A percentile compares a stretch with the other conserved stretches of the same genome.
Conservation (phyloP, 2,113 vertebrate species). For the Cryptoleucopteryx plumbea region DNA sequence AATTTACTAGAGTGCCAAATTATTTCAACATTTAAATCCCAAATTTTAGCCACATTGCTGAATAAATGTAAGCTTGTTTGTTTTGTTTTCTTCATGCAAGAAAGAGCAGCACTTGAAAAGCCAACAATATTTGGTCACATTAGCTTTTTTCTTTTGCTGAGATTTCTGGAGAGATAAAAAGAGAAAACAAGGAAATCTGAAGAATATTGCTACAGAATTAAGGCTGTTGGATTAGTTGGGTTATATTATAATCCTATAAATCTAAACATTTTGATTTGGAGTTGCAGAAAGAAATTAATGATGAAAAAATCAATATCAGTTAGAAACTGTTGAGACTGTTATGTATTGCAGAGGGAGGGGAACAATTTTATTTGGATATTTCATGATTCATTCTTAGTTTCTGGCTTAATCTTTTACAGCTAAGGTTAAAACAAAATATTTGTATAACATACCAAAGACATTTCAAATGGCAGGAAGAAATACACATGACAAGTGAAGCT, state of each 20-base stretch:
- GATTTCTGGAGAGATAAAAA: not conserved
- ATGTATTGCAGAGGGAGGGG: not conserved
- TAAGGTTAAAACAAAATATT: not conserved
- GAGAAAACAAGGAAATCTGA: not conserved
- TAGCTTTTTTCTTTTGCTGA: not conserved
- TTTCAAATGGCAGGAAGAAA: not conserved
- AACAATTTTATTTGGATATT: not conserved
- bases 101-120: not conserved
- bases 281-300: not conserved
- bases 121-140: not conserved
- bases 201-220: not conserved
- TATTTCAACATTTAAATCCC: not conserved
- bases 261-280: not conserved
- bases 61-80: not conserved
- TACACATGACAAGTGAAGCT: not conserved
- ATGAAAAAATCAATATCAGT: not conserved
- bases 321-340: not conserved
- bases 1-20: not conserved
- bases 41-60: not conserved
- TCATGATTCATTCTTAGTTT: not conserved
- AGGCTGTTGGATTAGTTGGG: not conserved
- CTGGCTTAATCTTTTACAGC: not conserved
- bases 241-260: not conserved
- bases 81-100: not conserved
- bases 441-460: not conserved